Evolutionary conservation across 2,113 vertebrate genomes (phyloP).

Genomic region (Nyctereutes procyonoides): DNA sequence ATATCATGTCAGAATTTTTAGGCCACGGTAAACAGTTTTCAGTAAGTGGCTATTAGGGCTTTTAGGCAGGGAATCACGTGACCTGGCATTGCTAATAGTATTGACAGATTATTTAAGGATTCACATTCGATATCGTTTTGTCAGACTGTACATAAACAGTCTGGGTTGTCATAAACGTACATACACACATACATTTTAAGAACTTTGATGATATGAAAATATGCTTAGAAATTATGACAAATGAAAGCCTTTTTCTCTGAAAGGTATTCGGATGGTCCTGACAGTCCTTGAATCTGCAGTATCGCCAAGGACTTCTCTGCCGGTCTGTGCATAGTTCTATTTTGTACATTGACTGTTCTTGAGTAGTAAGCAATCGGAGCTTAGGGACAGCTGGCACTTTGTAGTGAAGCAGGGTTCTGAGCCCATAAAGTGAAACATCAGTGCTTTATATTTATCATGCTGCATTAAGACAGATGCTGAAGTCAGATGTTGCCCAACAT

Average conservation of each 20-base stretch:
- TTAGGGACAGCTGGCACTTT: slow-evolving; percentile 53
- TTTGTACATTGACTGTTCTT: neutral
- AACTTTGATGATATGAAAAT: neutral
- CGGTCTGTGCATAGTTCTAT: neutral
- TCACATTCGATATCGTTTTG: neutral
- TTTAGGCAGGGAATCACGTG: neutral
- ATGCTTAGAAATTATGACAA: neutral
- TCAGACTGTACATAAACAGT: neutral
- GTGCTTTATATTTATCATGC: slow-evolving; percentile 40
- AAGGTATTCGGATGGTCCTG: neutral
- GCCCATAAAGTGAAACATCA: slow-evolving; percentile 39
- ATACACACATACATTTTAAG: neutral
- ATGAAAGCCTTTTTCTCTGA: neutral
- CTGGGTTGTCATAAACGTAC: neutral
- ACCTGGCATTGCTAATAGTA: neutral
- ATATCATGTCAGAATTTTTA: neutral
- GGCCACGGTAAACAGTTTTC: neutral
- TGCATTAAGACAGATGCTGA: slow-evolving; percentile 46
- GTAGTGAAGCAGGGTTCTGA: slow-evolving; percentile 57
- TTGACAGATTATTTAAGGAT: neutral
- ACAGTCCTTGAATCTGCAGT: neutral
- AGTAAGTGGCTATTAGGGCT: neutral
- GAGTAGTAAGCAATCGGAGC: slow-evolving; percentile 26
- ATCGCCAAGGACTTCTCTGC: neutral
- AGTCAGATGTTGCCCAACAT: neutral